Evolutionary conservation across 2,888 invertebrate genomes (phyloP).

Genomic region (Cryptus armator): DNA sequence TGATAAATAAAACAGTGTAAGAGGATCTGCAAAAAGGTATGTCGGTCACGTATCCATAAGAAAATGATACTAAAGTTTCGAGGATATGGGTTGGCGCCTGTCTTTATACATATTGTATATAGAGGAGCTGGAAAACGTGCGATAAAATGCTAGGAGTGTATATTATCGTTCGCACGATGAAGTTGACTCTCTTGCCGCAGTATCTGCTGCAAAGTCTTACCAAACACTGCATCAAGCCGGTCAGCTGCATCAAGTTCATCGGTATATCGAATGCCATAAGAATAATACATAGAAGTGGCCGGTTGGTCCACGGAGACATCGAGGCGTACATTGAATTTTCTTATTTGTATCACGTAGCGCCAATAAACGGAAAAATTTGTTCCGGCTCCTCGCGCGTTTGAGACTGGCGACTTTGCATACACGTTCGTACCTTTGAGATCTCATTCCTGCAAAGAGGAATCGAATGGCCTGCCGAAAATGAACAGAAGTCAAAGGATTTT

Average conservation of each 20-base stretch:
- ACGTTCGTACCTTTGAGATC: neutral
- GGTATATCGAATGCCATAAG: neutral
- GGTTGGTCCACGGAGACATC: neutral
- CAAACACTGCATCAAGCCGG: slow-evolving; percentile 37
- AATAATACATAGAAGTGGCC: slow-evolving; percentile 2
- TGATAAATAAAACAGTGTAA: neutral
- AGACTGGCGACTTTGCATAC: neutral
- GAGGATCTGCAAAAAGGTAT: slow-evolving; percentile 24
- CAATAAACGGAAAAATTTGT: slow-evolving; percentile 51
- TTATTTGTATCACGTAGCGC: slow-evolving; percentile 54
- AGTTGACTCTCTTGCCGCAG: slow-evolving; percentile 36
- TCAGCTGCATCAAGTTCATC: slow-evolving; percentile 22
- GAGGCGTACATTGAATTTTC: slow-evolving; percentile 49
- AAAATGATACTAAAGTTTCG: slow-evolving; percentile 41
- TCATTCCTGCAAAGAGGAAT: neutral
- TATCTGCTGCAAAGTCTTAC: slow-evolving; percentile 44
- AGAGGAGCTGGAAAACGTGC: slow-evolving; percentile 30
- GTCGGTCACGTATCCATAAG: slow-evolving; percentile 46
- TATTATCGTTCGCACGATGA: slow-evolving; percentile 15
- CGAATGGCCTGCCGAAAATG: neutral
- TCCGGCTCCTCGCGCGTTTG: slow-evolving; percentile 4
- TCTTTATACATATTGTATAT: slow-evolving; percentile 15
- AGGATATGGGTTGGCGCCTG: slow-evolving; percentile 12
- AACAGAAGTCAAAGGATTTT: neutral
- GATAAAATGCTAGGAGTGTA: slow-evolving; percentile 48